These are phyloP conservation scores for Sebastes trivittatus DNA, from an alignment of 2,797 vertebrate species.

Conservation along the genomic window DNA sequence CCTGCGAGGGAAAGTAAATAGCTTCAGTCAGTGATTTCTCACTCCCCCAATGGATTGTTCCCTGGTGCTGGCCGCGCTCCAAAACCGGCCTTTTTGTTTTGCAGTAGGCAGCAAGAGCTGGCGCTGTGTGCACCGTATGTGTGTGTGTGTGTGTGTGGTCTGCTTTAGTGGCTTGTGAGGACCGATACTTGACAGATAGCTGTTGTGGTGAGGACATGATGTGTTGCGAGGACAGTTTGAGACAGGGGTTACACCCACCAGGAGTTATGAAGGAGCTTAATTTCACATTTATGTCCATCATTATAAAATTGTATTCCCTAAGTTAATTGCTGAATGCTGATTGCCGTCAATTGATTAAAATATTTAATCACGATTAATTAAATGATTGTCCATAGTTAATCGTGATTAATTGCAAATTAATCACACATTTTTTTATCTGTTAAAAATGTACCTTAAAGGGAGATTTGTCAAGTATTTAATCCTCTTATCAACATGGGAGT, in stretches of 20 bases:
- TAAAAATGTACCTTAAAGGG: too few species aligned
- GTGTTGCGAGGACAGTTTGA: neutral
- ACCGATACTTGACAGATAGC: neutral
- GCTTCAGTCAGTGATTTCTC: constrained; percentile 76
- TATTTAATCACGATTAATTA: too few species aligned
- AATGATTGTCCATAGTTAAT: too few species aligned
- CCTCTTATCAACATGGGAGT: too few species aligned
- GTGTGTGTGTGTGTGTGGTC: neutral
- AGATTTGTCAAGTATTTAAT: too few species aligned
- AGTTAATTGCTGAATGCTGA: neutral
- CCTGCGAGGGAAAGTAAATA: constrained; percentile 64
- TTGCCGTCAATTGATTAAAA: too few species aligned
- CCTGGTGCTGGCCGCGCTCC: constrained; percentile 57
- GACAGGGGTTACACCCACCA: neutral
- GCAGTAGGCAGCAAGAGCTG: constrained; percentile 54
- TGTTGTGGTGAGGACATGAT: neutral
- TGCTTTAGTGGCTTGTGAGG: constrained; percentile 15
- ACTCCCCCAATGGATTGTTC: constrained; percentile 66
- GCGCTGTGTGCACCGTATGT: constrained; percentile 19
- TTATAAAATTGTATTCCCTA: neutral
- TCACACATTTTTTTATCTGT: too few species aligned
- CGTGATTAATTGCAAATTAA: too few species aligned
- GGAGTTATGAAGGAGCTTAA: neutral
- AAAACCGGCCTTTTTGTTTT: constrained; percentile 63
- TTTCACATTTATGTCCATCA: neutral